Evolutionary conservation across 2,888 invertebrate genomes (phyloP), one percentile per base, ranked within the genome.

Genomic region (Cynaeus angustus): DNA sequence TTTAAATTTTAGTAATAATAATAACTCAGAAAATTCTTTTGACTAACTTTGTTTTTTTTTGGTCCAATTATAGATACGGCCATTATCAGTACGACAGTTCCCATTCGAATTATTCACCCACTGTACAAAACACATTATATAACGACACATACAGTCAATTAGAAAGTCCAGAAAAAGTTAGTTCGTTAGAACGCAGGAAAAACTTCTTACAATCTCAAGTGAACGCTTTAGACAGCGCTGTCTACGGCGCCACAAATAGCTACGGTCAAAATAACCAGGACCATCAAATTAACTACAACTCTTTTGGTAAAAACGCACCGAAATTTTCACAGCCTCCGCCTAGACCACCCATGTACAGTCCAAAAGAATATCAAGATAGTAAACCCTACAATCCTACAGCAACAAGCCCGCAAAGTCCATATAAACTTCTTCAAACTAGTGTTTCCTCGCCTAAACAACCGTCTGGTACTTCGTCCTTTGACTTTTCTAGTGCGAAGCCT

Each of bases 131-230:
- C 58, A 71, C 73, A 37, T 77, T 80, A 48, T 83, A 82, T 68
- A 80, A 79, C 50, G 82, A 83, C 59, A 78, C 79, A 58, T 85
- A 84, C 75, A 83, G 82, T 72, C 83, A 84, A 69, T 74, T 85
- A 74, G 84, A 84, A 70, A 85, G 85, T 75, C 85, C 85, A 2
- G 85, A 85, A 66, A 85, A 85, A 77, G 84, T 85, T 10, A 83
- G 80, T 73, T 84, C 85, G 0, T 73, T 85, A 52, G 85, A 85
- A 68, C 82, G 84, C 37, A 82, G 79, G 68, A 83, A 83, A 72
- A 77, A 71, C 52, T 46, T 74, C 4, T 71, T 83, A 10, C 79
- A 82, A 67, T 80, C 82, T 6, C 82, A 85, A 71, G 79, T 83
- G 21, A 82, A 81, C 71, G 75, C 82, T 21, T 66, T 84, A 61